These are phyloP conservation scores for Apostichopus leukothele DNA, from an alignment of 53 echinoderm and acorn worm genomes.

Conservation along the genomic window DNA sequence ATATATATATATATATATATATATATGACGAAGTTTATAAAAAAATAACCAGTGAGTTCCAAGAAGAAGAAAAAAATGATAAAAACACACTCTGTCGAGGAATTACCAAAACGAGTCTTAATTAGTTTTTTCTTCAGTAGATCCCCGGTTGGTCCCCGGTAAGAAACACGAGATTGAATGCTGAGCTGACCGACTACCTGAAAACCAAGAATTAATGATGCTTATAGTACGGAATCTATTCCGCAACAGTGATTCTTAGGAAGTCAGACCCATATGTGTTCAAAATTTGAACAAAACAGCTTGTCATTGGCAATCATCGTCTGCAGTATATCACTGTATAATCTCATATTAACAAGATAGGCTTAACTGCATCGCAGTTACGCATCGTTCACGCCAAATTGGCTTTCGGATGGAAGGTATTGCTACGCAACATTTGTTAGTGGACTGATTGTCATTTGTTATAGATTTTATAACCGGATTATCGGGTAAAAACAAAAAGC, in stretches of 20 bases:
- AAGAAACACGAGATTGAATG: not conserved
- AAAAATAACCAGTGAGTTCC: not conserved
- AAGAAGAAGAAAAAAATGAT: not conserved
- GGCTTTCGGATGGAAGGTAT: not conserved
- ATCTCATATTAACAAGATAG: conserved; percentile 21
- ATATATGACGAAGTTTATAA: no score
- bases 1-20: no score
- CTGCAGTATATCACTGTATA: conserved; percentile 38
- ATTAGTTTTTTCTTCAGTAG: not conserved
- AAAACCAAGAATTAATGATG: not conserved
- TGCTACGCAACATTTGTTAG: conserved; percentile 28
- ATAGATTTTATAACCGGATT: not conserved
- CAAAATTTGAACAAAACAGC: conserved; percentile 37
- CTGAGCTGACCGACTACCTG: not conserved
- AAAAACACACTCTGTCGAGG: conserved; percentile 23
- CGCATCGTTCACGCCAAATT: conserved; percentile 37
- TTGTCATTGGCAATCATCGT: conserved; percentile 14
- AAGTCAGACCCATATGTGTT: conserved; percentile 31
- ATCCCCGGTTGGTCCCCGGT: not conserved
- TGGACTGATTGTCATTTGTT: conserved; percentile 1
- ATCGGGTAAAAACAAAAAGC: no score
- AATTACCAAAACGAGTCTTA: conserved; percentile 34
- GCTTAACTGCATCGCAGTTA: conserved; percentile 8
- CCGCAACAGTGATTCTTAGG: conserved; percentile 29
- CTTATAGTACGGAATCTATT: conserved; percentile 14